Evolutionary conservation across 2,888 invertebrate genomes (phyloP), one percentile per base, ranked within the genome.

Genomic region (Cryptus armator): DNA sequence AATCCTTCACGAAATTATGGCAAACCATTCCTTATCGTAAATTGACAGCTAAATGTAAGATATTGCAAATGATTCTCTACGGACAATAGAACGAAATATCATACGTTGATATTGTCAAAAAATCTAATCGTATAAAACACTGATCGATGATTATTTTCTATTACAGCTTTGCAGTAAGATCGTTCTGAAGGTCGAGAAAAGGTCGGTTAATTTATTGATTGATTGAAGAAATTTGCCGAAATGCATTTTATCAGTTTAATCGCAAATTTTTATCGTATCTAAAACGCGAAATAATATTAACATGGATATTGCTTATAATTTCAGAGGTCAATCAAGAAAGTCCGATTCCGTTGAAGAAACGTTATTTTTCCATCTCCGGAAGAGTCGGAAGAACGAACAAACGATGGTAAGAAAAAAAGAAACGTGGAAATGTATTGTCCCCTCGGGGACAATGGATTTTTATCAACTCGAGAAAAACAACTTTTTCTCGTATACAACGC

Each of bases 401-500:
- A 37, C 37, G 37, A 37, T 37, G 37, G 37, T 37, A 37, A 9
- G 37, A 37, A 37, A 37, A 37, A 9, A 37, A 37, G 9, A 7
- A 37, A 37, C 37, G 37, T 37, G 9, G 1, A 37, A 37, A 37
- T 37, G 0, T 7, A 37, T 9, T 37, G 37, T 37, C 37, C 6
- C 37, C 6, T 0, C 2, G 37, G 9, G 37, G 37, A 37, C 5
- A 37, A 37, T 37, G 37, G 37, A 37, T 37, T 37, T 37, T 48
- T 46, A n/a, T 9, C 5, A 59, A 59, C 19, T 37, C 44, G 79
- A 64, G 53, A 64, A 43, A 19, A 71, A 79, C 19, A 14, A 66
- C 6, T 64, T 12, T 56, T 68, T 71, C 62, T 44, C 77, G 62
- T 68, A 10, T 59, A 19, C 16, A 32, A 24, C 67, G 62, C 62